Percentiles rank a stretch among this genome's conserved stretches.
phyloP scores from a whole-genome alignment of 2,888 invertebrate species.

The Penaeus monodon region DNA sequence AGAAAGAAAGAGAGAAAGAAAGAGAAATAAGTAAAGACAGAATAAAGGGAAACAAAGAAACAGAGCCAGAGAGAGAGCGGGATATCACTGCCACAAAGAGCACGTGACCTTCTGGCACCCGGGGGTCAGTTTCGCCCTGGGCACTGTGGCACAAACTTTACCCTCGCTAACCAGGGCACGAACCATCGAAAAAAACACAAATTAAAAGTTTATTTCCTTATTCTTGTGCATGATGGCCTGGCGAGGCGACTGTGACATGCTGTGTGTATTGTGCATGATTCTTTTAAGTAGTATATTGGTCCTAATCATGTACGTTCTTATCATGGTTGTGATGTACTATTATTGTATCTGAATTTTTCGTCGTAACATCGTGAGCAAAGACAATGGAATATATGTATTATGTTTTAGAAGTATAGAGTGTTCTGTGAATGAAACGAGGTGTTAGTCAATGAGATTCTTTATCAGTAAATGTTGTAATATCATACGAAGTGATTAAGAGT shows the following conservation, averaged over 20 bases:
- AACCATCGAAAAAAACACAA: background rate
- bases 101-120: background rate
- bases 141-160: background rate
- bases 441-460: no score
- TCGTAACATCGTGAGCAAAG: no score
- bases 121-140: background rate
- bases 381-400: background rate
- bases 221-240: background rate
- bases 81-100: background rate
- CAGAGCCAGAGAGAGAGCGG: background rate
- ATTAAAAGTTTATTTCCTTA: no score
- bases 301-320: conserved; percentile 22
- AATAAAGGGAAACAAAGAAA: background rate
- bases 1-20: background rate
- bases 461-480: no score
- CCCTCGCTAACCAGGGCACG: background rate
- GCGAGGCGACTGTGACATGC: conserved; percentile 5
- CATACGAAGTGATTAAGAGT: no score
- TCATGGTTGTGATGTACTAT: conserved; percentile 35
- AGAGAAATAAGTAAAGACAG: background rate
- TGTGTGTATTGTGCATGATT: conserved; percentile 35
- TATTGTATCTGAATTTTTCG: conserved; percentile 23
- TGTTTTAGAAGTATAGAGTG: no score
- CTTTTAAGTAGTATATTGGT: conserved; percentile 35
- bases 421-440: no score